These are phyloP conservation scores for Carollia perspicillata DNA, from an alignment of 2,113 vertebrate species.

Conservation along the genomic window DNA sequence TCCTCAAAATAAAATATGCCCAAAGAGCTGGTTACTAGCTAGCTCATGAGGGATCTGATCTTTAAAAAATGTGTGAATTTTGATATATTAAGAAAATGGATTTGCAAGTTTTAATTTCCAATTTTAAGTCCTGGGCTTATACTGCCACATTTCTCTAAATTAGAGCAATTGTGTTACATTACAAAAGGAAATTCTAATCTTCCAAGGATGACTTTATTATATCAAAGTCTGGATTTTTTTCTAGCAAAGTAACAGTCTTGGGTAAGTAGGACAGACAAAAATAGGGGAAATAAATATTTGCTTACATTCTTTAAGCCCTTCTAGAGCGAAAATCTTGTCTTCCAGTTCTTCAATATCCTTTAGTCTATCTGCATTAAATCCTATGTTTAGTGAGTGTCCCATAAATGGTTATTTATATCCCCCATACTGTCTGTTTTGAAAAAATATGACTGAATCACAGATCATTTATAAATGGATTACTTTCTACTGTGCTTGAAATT, in stretches of 20 bases:
- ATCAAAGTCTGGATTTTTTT: neutral
- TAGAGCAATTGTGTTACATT: slow-evolving; percentile 25
- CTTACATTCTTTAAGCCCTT: neutral
- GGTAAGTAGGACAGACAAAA: neutral
- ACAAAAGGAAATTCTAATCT: slow-evolving; percentile 34
- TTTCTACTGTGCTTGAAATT: neutral
- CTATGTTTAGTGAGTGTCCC: neutral
- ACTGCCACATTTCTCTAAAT: slow-evolving; percentile 40
- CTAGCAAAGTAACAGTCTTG: neutral
- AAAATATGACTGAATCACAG: neutral
- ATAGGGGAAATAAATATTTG: neutral
- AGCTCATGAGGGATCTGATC: neutral
- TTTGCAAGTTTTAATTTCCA: slow-evolving; percentile 29
- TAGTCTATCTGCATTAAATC: neutral
- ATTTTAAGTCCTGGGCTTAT: slow-evolving; percentile 12
- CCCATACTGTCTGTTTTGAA: neutral
- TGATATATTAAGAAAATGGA: slow-evolving; percentile 20
- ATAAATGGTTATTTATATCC: neutral
- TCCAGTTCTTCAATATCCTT: neutral
- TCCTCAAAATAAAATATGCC: neutral
- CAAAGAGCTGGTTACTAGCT: slow-evolving; percentile 11
- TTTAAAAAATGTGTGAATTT: neutral
- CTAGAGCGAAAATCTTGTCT: neutral
- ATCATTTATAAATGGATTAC: neutral
- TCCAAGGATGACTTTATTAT: slow-evolving; percentile 31